Conservation (phyloP, 2,797 vertebrate genomes). For the Zonotrichia albicollis region DNA sequence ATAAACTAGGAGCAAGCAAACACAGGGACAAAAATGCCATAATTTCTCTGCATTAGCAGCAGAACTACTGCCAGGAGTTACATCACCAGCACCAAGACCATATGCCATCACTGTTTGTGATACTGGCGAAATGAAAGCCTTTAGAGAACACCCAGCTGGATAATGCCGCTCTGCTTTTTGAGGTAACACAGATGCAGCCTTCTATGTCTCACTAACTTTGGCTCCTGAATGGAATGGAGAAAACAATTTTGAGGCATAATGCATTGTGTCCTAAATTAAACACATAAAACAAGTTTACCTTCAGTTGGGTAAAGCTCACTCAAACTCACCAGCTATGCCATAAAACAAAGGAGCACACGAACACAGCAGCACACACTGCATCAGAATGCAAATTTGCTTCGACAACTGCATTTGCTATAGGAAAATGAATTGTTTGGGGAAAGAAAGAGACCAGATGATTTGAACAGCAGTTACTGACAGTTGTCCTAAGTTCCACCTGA, state of each 20-base stretch:
- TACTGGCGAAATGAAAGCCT: neutral
- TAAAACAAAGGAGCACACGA: neutral
- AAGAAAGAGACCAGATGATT: neutral
- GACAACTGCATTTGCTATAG: neutral
- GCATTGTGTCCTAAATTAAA: neutral
- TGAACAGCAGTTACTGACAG: neutral
- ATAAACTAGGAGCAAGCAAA: neutral
- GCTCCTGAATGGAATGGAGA: neutral
- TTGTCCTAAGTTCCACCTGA: neutral
- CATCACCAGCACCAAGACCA: neutral
- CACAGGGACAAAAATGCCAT: neutral
- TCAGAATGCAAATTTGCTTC: neutral
- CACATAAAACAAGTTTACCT: neutral
- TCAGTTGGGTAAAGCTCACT: neutral
- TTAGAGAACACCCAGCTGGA: neutral
- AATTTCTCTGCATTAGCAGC: neutral
- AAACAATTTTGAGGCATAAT: neutral
- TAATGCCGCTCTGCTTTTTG: neutral
- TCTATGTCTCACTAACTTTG: neutral
- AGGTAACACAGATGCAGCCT: neutral
- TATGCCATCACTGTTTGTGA: neutral
- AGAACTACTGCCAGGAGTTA: neutral
- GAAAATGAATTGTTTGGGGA: neutral
- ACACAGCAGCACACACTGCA: rapidly evolving
- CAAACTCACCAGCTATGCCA: neutral